Conservation (phyloP, 2,797 vertebrate genomes). For the Bradypodion ventrale region DNA sequence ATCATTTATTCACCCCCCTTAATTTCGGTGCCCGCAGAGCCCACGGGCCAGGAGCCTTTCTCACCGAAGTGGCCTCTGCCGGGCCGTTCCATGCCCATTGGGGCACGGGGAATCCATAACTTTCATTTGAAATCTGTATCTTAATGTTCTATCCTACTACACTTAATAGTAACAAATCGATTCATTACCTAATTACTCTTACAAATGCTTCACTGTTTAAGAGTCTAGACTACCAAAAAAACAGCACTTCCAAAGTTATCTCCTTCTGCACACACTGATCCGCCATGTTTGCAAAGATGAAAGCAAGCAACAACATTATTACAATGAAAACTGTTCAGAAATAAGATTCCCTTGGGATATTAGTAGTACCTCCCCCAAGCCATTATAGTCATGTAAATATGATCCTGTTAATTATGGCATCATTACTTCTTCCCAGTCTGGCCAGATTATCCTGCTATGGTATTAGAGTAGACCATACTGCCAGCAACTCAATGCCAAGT, state of each 20-base stretch:
- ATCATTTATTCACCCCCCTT: no score
- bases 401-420: slow-evolving; percentile 3
- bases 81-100: no score
- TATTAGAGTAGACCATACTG: no score
- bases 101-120: no score
- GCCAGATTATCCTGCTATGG: no score
- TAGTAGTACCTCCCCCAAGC: background rate
- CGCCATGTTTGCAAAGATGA: slow-evolving; percentile 44
- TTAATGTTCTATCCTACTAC: slow-evolving; percentile 28
- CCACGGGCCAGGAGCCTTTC: no score
- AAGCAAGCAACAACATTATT: slow-evolving; percentile 15
- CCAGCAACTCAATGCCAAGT: no score
- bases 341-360: background rate
- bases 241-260: slow-evolving; percentile 60
- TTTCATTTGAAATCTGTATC: slow-evolving; percentile 42
- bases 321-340: background rate
- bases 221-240: slow-evolving; percentile 50
- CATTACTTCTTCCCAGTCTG: no score
- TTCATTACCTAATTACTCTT: slow-evolving; percentile 58
- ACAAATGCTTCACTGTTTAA: slow-evolving; percentile 48
- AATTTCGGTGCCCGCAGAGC: no score
- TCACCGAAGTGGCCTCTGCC: no score
- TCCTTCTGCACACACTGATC: slow-evolving; percentile 42
- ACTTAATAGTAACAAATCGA: slow-evolving; percentile 58
- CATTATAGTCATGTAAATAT: slow-evolving; percentile 1